phyloP scores from a whole-genome alignment of 1,140 invertebrate species.

The Drosophila grimshawi region DNA sequence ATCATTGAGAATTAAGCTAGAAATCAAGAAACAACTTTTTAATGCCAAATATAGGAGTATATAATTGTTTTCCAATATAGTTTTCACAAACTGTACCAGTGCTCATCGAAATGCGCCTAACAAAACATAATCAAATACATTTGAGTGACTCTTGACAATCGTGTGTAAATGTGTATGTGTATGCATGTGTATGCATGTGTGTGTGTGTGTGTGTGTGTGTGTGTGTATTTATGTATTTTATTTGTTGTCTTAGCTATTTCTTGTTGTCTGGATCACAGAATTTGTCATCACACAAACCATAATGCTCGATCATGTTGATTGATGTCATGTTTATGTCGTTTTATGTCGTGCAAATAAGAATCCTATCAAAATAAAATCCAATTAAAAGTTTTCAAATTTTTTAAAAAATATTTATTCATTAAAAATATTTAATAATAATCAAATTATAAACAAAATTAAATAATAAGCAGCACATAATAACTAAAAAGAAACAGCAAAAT shows the following conservation, averaged over 20 bases:
- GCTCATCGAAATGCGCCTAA: not conserved
- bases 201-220: slow-evolving; percentile 39
- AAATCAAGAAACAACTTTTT: slow-evolving; percentile 20
- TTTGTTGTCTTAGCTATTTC: slow-evolving; percentile 59
- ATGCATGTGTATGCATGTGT: slow-evolving; percentile 15
- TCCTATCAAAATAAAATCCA: slow-evolving; percentile 9
- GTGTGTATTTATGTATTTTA: slow-evolving; percentile 36
- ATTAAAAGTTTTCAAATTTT: slow-evolving; percentile 2
- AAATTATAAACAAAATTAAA: slow-evolving; percentile 63
- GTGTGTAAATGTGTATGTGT: not conserved
- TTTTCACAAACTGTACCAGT: slow-evolving; percentile 6
- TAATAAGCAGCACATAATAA: slow-evolving; percentile 42
- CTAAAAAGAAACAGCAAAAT: slow-evolving; percentile 33
- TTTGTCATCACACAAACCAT: slow-evolving; percentile 78
- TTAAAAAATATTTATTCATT: slow-evolving; percentile 60
- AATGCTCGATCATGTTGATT: slow-evolving; percentile 66
- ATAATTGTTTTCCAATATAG: slow-evolving; percentile 17
- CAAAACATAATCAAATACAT: not conserved
- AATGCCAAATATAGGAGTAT: slow-evolving; percentile 1
- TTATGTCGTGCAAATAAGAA: slow-evolving; percentile 18
- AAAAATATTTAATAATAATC: slow-evolving; percentile 73
- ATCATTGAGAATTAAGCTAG: slow-evolving; percentile 61
- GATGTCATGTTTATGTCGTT: slow-evolving; percentile 47
- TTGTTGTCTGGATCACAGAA: slow-evolving; percentile 78
- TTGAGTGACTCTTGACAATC: not conserved